Conservation (phyloP, 2,113 vertebrate genomes). For the Plectropomus leopardus region DNA sequence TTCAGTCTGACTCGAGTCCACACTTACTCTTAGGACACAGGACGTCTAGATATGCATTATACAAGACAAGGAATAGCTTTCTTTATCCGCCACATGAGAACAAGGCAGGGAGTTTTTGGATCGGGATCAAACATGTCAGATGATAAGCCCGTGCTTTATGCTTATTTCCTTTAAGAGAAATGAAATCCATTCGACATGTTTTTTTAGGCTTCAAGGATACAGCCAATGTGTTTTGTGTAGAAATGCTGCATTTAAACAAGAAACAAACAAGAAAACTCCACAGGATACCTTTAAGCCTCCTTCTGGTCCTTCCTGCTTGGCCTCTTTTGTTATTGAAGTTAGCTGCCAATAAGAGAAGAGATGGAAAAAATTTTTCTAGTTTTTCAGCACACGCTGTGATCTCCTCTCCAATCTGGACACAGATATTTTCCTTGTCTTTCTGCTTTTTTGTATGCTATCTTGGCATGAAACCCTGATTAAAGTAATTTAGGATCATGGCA, state of each 20-base stretch:
- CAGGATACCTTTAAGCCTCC: background rate
- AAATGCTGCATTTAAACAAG: background rate
- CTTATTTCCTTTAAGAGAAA: background rate
- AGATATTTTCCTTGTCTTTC: constrained; percentile 1
- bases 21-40: background rate
- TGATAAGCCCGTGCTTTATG: background rate
- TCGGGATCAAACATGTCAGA: background rate
- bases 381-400: background rate
- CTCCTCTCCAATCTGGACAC: background rate
- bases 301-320: background rate
- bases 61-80: background rate
- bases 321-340: constrained; percentile 10
- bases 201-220: background rate
- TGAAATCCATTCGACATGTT: background rate
- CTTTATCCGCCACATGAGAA: background rate
- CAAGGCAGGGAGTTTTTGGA: background rate
- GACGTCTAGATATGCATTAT: background rate
- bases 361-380: background rate
- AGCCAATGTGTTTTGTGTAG: background rate
- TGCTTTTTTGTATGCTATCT: background rate
- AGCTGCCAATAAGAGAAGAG: constrained; percentile 1
- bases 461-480: constrained; percentile 3
- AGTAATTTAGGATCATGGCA: constrained; percentile 8
- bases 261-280: background rate
- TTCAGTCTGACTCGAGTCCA: too few relatives aligned